Evolutionary conservation across 2,888 invertebrate species (phyloP).

Genomic region (Magallana nippona): DNA sequence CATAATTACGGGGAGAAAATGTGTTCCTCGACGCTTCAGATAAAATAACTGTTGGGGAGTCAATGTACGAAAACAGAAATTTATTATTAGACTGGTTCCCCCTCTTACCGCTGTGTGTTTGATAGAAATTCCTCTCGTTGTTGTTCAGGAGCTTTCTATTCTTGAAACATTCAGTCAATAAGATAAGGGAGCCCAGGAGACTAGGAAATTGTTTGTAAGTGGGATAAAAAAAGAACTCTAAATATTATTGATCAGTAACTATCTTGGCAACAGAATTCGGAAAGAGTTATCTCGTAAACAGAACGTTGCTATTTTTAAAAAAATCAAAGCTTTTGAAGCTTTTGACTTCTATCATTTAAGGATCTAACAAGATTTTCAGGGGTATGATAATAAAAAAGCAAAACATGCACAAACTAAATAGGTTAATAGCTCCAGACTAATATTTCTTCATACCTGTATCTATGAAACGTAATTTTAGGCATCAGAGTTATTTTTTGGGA

Average conservation of each 20-base stretch:
- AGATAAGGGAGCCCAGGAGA: not conserved
- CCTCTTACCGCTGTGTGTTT: not conserved
- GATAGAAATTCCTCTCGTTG: not conserved
- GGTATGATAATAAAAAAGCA: no score
- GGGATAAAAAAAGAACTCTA: not conserved
- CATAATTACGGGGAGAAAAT: slow-evolving; percentile 6
- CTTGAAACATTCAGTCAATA: not conserved
- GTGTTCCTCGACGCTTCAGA: not conserved
- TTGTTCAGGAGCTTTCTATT: not conserved
- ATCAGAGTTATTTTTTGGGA: no score
- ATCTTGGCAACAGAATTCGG: not conserved
- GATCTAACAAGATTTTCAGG: not conserved
- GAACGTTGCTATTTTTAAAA: not conserved
- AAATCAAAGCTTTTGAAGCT: not conserved
- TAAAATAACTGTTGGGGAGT: not conserved
- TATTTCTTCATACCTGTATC: no score
- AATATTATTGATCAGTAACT: slow-evolving; percentile 1
- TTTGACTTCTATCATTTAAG: not conserved
- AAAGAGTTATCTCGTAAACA: slow-evolving; percentile 8
- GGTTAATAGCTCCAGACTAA: no score
- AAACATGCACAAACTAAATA: no score
- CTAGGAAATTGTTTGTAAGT: slow-evolving; percentile 8
- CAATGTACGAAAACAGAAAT: slow-evolving; percentile 5
- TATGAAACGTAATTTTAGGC: no score
- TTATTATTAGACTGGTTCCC: slow-evolving; percentile 22